Evolutionary conservation across 64 coral and sea anemone genomes (phyloP).

Genomic region (Pachyseris speciosa): DNA sequence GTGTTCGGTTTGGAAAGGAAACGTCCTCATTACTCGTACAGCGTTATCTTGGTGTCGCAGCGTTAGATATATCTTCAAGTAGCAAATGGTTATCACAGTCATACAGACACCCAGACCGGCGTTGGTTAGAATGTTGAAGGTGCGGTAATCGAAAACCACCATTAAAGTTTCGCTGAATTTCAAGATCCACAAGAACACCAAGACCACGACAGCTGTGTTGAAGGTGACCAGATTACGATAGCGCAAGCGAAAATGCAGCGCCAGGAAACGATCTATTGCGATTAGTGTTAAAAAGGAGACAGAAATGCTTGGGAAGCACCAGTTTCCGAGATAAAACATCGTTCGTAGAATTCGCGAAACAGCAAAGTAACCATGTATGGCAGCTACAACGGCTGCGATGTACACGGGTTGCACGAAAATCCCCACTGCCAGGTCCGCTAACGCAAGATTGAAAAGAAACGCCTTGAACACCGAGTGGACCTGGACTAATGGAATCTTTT

Average conservation of each 20-base stretch:
- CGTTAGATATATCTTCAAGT: slow-evolving; percentile 27
- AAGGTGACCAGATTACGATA: not conserved
- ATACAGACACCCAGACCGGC: not conserved
- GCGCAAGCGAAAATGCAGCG: not conserved
- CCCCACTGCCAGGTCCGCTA: not conserved
- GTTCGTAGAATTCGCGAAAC: not conserved
- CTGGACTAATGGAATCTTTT: not conserved
- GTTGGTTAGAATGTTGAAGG: not conserved
- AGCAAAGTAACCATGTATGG: not conserved
- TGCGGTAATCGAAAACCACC: not conserved
- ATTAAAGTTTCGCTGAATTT: not conserved
- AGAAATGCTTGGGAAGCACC: not conserved
- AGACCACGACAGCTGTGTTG: not conserved
- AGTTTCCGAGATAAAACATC: not conserved
- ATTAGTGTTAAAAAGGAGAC: not conserved
- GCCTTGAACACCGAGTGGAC: slow-evolving; percentile 10
- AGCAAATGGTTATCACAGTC: not conserved
- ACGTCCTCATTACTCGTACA: not conserved
- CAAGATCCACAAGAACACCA: not conserved
- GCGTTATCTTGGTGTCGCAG: not conserved
- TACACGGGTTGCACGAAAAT: not conserved
- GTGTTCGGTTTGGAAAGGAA: not conserved
- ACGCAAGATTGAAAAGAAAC: not conserved
- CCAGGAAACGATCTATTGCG: slow-evolving; percentile 37
- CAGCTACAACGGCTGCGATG: not conserved